Percentiles rank a stretch among this genome's conserved stretches.
These are phyloP conservation scores for Osmerus mordax DNA, from an alignment of 2,113 vertebrate species.

Conservation along the genomic window DNA sequence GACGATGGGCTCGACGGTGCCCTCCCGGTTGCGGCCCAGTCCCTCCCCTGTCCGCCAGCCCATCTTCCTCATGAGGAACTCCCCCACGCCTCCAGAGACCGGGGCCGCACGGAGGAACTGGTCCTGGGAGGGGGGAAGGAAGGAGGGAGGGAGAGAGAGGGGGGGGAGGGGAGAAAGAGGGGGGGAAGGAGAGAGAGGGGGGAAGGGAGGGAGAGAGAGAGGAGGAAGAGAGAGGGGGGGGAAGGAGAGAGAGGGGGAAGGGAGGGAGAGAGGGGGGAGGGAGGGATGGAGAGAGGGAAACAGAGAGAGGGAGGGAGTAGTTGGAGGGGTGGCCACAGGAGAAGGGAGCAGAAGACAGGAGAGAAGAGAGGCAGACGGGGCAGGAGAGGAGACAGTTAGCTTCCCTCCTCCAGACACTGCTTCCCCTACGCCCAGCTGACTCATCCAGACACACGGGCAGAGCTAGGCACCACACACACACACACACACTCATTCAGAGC, in stretches of 20 bases:
- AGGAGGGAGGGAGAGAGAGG: background rate
- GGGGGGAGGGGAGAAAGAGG: background rate
- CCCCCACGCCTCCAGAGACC: constrained; percentile 92
- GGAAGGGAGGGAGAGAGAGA: background rate
- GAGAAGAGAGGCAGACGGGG: background rate
- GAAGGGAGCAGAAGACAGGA: background rate
- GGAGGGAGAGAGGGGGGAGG: background rate
- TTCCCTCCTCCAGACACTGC: background rate
- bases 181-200: background rate
- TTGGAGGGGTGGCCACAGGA: background rate
- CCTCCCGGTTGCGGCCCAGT: constrained; percentile 92
- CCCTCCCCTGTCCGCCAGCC: constrained; percentile 96
- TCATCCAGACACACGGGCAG: too few species aligned
- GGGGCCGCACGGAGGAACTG: constrained; percentile 96
- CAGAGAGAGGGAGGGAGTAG: background rate
- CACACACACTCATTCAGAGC: constrained; percentile 5
- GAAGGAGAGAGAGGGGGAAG: background rate
- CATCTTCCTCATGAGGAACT: constrained; percentile 98
- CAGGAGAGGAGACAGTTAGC: background rate
- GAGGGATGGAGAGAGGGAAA: background rate
- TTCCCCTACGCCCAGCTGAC: too few species aligned
- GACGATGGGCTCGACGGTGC: constrained; percentile 92
- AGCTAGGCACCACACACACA: constrained; percentile 2
- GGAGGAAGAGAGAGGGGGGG: background rate
- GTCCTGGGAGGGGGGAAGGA: constrained; percentile 74